These are phyloP conservation scores for Drosophila ficusphila DNA, from an alignment of 1,140 invertebrate genomes.

Conservation along the genomic window DNA sequence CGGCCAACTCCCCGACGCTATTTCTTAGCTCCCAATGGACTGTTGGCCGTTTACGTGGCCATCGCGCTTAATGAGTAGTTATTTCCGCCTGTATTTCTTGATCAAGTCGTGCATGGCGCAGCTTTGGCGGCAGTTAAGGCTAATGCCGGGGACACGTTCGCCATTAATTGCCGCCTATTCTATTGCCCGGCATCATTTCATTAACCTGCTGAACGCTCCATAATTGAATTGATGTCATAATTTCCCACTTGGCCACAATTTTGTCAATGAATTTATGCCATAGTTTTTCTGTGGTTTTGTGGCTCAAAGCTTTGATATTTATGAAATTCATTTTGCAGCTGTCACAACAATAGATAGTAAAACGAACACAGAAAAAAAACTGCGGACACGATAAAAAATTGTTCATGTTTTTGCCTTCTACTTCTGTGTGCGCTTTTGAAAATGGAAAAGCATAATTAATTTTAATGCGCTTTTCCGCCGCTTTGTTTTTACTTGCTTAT, in stretches of 20 bases:
- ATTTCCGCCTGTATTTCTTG: conserved; percentile 79
- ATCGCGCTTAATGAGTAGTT: conserved; percentile 79
- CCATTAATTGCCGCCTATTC: conserved; percentile 68
- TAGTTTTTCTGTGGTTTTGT: not conserved
- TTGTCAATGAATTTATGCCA: conserved; percentile 13
- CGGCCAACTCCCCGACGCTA: not conserved
- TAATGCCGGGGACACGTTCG: conserved; percentile 53
- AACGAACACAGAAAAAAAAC: conserved; percentile 19
- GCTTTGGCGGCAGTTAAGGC: conserved; percentile 49
- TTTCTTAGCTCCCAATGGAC: conserved; percentile 31
- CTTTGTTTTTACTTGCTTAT: conserved; percentile 30
- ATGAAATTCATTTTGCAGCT: conserved; percentile 56
- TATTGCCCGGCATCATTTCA: conserved; percentile 49
- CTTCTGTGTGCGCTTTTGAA: conserved; percentile 14
- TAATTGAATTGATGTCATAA: conserved; percentile 74
- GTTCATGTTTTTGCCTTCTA: conserved; percentile 23
- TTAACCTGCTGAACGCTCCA: conserved; percentile 51
- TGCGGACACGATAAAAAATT: conserved; percentile 3
- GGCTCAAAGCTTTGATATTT: conserved; percentile 30
- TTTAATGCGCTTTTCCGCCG: conserved; percentile 61
- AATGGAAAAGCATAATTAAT: conserved; percentile 64
- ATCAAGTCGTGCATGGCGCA: conserved; percentile 68
- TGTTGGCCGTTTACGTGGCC: conserved; percentile 71
- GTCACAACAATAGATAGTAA: conserved; percentile 63
- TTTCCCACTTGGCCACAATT: conserved; percentile 30